These are phyloP conservation scores for Penaeus indicus DNA, from an alignment of 1,140 invertebrate species.

Conservation along the genomic window DNA sequence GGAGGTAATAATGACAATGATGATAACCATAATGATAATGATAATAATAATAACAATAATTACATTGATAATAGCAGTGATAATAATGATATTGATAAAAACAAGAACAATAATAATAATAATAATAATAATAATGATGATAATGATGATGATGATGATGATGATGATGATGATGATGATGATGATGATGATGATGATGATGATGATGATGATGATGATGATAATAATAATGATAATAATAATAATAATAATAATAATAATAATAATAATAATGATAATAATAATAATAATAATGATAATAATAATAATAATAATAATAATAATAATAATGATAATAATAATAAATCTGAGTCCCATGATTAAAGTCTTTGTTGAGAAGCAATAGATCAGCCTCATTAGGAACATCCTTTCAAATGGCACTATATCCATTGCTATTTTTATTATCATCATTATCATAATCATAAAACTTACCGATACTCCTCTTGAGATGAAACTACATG, in stretches of 20 bases:
- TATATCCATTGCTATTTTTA: neutral
- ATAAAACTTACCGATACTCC: no score
- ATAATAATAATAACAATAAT: slow-evolving; percentile 25
- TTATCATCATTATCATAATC: neutral
- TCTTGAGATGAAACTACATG: no score
- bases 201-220: slow-evolving; percentile 21
- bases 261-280: neutral
- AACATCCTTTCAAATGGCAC: no score
- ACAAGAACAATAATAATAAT: slow-evolving; percentile 26
- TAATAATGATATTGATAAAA: slow-evolving; percentile 34
- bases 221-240: slow-evolving; percentile 28
- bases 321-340: neutral
- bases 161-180: neutral
- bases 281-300: neutral
- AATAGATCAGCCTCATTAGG: no score
- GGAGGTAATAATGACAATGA: no score
- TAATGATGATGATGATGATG: neutral
- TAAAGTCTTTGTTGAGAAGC: no score
- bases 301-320: neutral
- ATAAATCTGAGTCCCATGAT: neutral
- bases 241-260: neutral
- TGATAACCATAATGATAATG: no score
- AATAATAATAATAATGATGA: slow-evolving; percentile 26
- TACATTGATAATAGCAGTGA: slow-evolving; percentile 1
- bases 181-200: neutral